phyloP scores from a whole-genome alignment of 2,113 vertebrate genomes.

The Dicrurus megarhynchus region DNA sequence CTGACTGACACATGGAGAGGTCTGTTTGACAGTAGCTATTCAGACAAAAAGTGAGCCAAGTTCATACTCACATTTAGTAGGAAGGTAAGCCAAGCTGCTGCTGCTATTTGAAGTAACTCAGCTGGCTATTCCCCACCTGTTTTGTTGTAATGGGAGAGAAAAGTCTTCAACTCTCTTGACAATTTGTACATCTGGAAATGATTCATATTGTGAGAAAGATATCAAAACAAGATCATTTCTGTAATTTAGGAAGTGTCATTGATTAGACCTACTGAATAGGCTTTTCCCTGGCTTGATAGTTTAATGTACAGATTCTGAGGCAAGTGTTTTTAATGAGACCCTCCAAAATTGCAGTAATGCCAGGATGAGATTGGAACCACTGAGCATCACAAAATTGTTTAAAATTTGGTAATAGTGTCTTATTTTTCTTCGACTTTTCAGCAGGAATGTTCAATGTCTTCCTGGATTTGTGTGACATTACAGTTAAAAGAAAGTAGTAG shows the following conservation, averaged over 20 bases:
- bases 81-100: not conserved
- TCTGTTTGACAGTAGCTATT: not conserved
- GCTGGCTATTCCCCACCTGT: not conserved
- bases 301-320: not conserved
- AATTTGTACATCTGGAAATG: not conserved
- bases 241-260: not conserved
- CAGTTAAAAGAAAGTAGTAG: not conserved
- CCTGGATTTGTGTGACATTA: not conserved
- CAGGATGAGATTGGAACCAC: not conserved
- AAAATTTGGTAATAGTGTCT: not conserved
- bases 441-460: not conserved
- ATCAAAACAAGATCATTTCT: not conserved
- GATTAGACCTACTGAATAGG: not conserved
- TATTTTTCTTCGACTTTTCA: not conserved
- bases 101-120: not conserved
- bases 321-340: not conserved
- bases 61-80: not conserved
- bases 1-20: not conserved
- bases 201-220: not conserved
- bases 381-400: not conserved
- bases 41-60: not conserved
- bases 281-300: not conserved
- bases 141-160: not conserved
- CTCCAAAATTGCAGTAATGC: not conserved
- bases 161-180: not conserved